A percentile compares a stretch with the other conserved stretches of the same genome.
Evolutionary conservation across 2,888 invertebrate species (phyloP).

Genomic region (Fissipunctia ypsillon): DNA sequence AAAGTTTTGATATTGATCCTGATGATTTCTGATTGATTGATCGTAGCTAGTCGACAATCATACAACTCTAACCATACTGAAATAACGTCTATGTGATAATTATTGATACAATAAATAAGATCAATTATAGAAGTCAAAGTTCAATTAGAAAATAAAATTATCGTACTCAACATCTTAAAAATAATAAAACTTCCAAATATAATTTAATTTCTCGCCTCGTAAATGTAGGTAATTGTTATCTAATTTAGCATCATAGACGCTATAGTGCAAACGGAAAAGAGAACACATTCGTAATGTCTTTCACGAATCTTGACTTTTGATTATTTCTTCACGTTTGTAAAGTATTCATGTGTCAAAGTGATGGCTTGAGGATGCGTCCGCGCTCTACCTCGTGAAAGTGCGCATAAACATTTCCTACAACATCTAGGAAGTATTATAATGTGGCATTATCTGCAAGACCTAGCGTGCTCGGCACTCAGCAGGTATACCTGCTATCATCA

Average conservation of each 20-base stretch:
- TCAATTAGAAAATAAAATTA: background rate
- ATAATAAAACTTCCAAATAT: background rate
- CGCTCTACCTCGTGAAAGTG: conserved; percentile 76
- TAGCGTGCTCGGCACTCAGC: conserved; percentile 66
- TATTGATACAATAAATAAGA: background rate
- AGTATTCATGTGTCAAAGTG: conserved; percentile 53
- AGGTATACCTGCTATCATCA: conserved; percentile 72
- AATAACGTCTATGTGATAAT: background rate
- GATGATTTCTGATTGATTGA: background rate
- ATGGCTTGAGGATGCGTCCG: conserved; percentile 64
- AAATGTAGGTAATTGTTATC: conserved; percentile 13
- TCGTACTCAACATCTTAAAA: background rate
- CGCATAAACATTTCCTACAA: conserved; percentile 76
- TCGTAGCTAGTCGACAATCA: background rate
- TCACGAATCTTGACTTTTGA: conserved; percentile 45
- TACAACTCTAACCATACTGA: background rate
- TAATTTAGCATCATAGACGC: conserved; percentile 15
- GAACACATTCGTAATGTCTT: conserved; percentile 40
- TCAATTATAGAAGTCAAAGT: background rate
- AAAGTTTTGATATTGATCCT: background rate
- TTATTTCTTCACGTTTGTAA: conserved; percentile 42
- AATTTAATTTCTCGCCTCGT: conserved; percentile 6
- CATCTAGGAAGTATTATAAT: conserved; percentile 74
- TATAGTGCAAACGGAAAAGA: conserved; percentile 22
- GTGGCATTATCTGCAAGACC: conserved; percentile 75